phyloP scores from a whole-genome alignment of 1,140 invertebrate species.

The Helicoverpa zea region DNA sequence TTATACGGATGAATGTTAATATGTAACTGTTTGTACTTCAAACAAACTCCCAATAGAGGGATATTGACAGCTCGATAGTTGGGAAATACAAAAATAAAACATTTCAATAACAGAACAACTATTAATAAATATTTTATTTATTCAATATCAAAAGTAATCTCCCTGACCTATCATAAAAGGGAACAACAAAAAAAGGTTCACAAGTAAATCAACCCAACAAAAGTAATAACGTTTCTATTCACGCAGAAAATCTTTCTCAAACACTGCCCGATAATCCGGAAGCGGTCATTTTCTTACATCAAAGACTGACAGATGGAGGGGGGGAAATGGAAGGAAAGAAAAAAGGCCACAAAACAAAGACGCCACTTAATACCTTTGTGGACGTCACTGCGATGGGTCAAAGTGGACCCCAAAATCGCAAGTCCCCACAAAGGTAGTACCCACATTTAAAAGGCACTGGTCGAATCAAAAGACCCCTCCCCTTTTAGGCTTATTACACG shows the following conservation, averaged over 20 bases:
- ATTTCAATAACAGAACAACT: background rate
- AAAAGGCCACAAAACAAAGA: constrained; percentile 58
- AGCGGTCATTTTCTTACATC: constrained; percentile 37
- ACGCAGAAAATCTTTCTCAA: constrained; percentile 35
- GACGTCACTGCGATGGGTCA: constrained; percentile 51
- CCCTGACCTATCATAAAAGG: constrained; percentile 15
- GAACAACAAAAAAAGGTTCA: constrained; percentile 1
- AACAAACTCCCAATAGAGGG: too few relatives aligned
- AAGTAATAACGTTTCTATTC: constrained; percentile 28
- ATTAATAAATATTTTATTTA: constrained; percentile 17
- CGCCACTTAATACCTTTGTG: constrained; percentile 60
- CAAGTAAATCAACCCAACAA: constrained; percentile 11
- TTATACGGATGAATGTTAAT: too few relatives aligned
- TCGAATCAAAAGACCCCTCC: constrained; percentile 61
- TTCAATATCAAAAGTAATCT: constrained; percentile 31
- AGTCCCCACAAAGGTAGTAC: constrained; percentile 69
- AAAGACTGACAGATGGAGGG: constrained; percentile 39
- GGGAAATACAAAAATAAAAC: background rate
- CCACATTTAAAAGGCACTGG: constrained; percentile 64
- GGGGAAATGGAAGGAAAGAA: constrained; percentile 16
- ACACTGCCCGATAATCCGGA: constrained; percentile 37
- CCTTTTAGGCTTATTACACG: constrained; percentile 77
- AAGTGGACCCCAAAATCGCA: constrained; percentile 59
- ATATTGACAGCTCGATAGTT: too few relatives aligned
- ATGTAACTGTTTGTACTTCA: too few relatives aligned